Percentiles rank a stretch among this genome's conserved stretches.
These are phyloP conservation scores for Urophycis tenuis DNA, from an alignment of 2,797 vertebrate species.

Conservation along the genomic window DNA sequence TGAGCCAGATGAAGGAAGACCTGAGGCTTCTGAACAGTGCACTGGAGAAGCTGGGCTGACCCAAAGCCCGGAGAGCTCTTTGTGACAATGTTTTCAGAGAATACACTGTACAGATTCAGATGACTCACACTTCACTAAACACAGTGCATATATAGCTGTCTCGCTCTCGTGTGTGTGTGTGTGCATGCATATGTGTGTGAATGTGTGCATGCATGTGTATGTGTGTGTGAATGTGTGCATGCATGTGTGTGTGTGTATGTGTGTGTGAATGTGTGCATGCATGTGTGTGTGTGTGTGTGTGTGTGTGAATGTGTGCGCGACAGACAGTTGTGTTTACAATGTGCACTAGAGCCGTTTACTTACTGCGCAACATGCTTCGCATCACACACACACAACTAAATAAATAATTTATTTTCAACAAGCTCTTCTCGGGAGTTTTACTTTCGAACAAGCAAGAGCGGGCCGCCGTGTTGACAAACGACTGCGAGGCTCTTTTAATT, in stretches of 20 bases:
- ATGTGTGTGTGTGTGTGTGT: background rate
- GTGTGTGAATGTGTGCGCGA: background rate
- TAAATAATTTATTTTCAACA: constrained; percentile 1
- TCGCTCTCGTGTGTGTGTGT: background rate
- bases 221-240: no score
- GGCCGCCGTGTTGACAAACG: background rate
- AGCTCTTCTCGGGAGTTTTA: background rate
- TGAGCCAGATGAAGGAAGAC: constrained; percentile 69
- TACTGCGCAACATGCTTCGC: background rate
- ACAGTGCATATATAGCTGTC: background rate
- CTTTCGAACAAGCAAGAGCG: background rate
- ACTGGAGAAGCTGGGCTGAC: constrained; percentile 69
- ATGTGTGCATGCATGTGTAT: background rate
- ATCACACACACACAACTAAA: background rate
- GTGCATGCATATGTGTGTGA: background rate
- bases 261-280: no score
- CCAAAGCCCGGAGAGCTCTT: constrained; percentile 6
- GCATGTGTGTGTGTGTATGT: no score
- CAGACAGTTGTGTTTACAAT: background rate
- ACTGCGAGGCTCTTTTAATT: background rate
- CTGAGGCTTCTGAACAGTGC: constrained; percentile 70
- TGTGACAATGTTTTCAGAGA: background rate
- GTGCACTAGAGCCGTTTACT: background rate
- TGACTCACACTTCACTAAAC: background rate
- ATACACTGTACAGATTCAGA: no score